Conservation (phyloP, 1,140 invertebrate genomes). For the Ectropis grisescens region DNA sequence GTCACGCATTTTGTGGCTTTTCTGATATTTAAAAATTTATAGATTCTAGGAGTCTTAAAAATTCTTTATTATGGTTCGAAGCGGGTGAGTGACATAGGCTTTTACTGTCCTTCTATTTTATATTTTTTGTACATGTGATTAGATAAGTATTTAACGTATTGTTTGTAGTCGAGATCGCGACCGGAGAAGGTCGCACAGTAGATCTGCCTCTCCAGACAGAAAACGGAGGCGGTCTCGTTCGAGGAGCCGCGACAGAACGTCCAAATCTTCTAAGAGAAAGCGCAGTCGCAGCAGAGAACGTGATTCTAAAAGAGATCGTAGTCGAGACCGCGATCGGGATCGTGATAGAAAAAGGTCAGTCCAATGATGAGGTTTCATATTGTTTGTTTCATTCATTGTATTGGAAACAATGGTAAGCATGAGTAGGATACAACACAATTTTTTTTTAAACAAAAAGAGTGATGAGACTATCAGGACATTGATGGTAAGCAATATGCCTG, state of each 20-base stretch:
- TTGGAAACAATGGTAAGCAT: too few relatives aligned
- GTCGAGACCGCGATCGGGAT: conserved; percentile 51
- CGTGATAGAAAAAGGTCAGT: conserved; percentile 31
- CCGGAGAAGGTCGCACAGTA: conserved; percentile 57
- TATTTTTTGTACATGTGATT: too few relatives aligned
- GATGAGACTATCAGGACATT: too few relatives aligned
- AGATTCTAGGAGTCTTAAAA: too few relatives aligned
- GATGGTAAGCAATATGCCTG: too few relatives aligned
- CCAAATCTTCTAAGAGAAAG: conserved; percentile 63
- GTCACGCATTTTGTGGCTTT: conserved; percentile 2
- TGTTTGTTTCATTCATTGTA: conserved; percentile 2
- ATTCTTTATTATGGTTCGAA: conserved; percentile 39
- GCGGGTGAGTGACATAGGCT: conserved; percentile 60
- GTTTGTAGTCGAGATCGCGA: conserved; percentile 50
- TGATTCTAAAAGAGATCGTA: conserved; percentile 59
- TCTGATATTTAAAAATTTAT: too few relatives aligned
- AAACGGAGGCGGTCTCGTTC: conserved; percentile 72
- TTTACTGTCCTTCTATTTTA: too few relatives aligned
- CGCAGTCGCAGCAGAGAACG: conserved; percentile 65
- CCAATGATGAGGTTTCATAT: not conserved
- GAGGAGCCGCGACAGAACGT: conserved; percentile 72
- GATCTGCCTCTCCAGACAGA: conserved; percentile 72
- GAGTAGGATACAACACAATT: too few relatives aligned
- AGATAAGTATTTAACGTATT: too few relatives aligned
- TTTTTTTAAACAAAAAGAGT: too few relatives aligned